A percentile compares a stretch with the other conserved stretches of the same genome.
Evolutionary conservation across 2,797 vertebrate species (phyloP).

Genomic region (Notolepis coatsorum): DNA sequence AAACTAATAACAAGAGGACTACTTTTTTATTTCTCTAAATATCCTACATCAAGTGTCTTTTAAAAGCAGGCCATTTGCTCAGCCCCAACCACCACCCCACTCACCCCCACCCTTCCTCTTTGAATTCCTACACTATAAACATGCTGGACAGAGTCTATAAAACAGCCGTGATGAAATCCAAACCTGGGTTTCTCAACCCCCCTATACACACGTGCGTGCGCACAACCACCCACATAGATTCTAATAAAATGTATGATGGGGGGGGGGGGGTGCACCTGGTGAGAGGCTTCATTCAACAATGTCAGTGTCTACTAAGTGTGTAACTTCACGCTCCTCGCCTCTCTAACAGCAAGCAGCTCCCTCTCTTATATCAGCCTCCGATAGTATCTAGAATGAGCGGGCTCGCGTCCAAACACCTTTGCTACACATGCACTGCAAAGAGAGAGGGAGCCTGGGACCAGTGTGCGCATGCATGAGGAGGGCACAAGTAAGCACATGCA

Average conservation of each 20-base stretch:
- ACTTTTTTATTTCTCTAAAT: constrained; percentile 14
- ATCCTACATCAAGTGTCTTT: constrained; percentile 39
- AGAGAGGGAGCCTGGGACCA: constrained; percentile 12
- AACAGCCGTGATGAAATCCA: constrained; percentile 19
- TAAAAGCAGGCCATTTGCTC: not conserved
- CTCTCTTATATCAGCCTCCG: too few species aligned
- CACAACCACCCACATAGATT: constrained; percentile 23
- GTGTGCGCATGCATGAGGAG: constrained; percentile 21
- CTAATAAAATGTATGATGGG: not conserved
- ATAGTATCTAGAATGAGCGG: constrained; percentile 39
- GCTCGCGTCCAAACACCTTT: constrained; percentile 35
- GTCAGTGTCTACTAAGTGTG: constrained; percentile 14
- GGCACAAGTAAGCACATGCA: constrained; percentile 3
- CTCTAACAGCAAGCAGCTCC: constrained; percentile 20
- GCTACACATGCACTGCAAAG: constrained; percentile 2
- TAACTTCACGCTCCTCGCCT: constrained; percentile 28
- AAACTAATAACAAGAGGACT: constrained; percentile 43
- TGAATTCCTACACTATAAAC: constrained; percentile 27
- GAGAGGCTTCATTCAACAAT: constrained; percentile 41
- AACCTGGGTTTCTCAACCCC: constrained; percentile 18
- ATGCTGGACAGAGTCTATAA: constrained; percentile 24
- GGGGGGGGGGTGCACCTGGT: constrained; percentile 6
- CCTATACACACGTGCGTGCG: too few species aligned
- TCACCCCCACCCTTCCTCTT: too few species aligned
- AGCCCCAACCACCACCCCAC: constrained; percentile 7